These are phyloP conservation scores for Rhinoraja longicauda DNA, from an alignment of 2,797 vertebrate species.

Conservation along the genomic window DNA sequence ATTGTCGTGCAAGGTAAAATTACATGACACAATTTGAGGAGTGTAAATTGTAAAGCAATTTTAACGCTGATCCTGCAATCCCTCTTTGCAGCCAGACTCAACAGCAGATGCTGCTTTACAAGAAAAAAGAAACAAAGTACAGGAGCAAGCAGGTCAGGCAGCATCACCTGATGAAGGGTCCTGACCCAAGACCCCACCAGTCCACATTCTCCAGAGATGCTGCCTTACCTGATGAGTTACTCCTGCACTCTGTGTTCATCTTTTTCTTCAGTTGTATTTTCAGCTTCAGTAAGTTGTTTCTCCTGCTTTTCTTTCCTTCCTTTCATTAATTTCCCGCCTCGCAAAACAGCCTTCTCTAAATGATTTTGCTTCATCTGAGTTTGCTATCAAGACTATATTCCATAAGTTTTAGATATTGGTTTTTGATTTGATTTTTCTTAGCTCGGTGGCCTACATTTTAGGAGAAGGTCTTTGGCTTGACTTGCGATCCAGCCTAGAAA, in stretches of 20 bases:
- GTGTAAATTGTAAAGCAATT: not conserved
- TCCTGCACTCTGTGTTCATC: not conserved
- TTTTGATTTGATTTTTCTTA: not conserved
- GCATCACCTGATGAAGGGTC: no score
- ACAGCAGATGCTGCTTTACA: no score
- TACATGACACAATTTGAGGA: not conserved
- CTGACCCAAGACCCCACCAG: no score
- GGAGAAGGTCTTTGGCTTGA: not conserved
- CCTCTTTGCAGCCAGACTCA: not conserved
- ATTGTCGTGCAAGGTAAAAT: constrained; percentile 75
- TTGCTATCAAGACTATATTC: not conserved
- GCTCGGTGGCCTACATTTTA: not conserved
- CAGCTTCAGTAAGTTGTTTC: not conserved
- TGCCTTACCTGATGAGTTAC: no score
- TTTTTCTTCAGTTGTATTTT: not conserved
- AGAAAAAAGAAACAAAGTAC: no score
- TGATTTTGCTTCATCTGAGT: not conserved
- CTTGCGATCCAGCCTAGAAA: not conserved
- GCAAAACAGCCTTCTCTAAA: not conserved
- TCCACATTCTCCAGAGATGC: no score
- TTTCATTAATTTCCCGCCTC: not conserved
- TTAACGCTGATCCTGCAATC: not conserved
- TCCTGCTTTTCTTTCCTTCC: not conserved
- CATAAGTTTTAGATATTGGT: not conserved
- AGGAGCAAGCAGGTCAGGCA: no score